A percentile compares a stretch with the other conserved stretches of the same genome.
These are phyloP conservation scores for Mactra quadrangularis DNA, from an alignment of 1,140 invertebrate species.

Conservation along the genomic window DNA sequence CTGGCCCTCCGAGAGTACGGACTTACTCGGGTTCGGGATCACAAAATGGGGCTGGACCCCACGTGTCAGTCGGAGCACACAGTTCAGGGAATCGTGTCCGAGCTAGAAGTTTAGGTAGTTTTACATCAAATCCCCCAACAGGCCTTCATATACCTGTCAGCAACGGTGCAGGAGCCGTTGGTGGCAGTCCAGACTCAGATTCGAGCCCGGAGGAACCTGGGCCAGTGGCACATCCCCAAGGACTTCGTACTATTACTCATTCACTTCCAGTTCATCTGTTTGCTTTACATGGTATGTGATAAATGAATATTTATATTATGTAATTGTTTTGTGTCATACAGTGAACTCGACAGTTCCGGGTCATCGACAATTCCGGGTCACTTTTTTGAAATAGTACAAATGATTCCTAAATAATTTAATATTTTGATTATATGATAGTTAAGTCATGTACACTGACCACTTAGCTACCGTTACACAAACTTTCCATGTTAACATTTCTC, in stretches of 20 bases:
- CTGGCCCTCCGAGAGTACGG: constrained; percentile 68
- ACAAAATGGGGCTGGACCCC: constrained; percentile 70
- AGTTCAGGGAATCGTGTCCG: constrained; percentile 71
- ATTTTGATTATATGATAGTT: too few relatives aligned
- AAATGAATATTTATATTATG: not conserved
- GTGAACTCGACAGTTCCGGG: too few relatives aligned
- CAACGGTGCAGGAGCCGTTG: constrained; percentile 75
- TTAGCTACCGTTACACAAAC: too few relatives aligned
- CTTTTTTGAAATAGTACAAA: too few relatives aligned
- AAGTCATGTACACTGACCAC: too few relatives aligned
- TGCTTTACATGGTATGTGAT: constrained; percentile 76
- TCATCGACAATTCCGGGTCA: too few relatives aligned
- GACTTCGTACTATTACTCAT: constrained; percentile 70
- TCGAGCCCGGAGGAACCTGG: constrained; percentile 78
- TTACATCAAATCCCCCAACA: constrained; percentile 70
- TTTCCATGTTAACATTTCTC: too few relatives aligned
- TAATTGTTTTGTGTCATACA: too few relatives aligned
- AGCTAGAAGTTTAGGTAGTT: constrained; percentile 78
- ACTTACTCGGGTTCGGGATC: constrained; percentile 79
- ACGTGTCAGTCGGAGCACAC: constrained; percentile 68
- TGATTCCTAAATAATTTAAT: too few relatives aligned
- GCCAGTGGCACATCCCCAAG: constrained; percentile 66
- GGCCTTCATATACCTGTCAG: constrained; percentile 74
- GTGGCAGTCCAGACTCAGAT: constrained; percentile 79
- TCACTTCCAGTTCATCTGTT: constrained; percentile 81